Base-by-base conservation (phyloP, 2,888 invertebrate species). In the Slavum lentiscoides region DNA sequence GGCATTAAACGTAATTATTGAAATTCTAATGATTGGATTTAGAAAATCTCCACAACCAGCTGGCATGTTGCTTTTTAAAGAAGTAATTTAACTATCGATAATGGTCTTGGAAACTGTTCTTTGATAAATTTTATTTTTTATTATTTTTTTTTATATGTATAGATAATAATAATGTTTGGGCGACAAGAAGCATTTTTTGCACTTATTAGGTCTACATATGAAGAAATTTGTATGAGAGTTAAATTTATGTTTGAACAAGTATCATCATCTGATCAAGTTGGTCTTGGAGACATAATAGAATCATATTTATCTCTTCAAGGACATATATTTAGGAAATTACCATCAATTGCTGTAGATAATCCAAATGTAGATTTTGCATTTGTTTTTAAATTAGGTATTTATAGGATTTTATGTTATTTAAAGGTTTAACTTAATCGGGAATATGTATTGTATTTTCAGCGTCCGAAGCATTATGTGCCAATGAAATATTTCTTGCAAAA, bases 401-500 rank as follows among this genome's bases (percentile, higher is more conserved):
- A 58, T 64, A 58, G 19, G 21, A 64, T 68, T 30, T 15, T 74
- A 39, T 15, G 13, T 49, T 49, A 49, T 49, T 49, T 13, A 1
- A 49, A 49, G 13, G 15, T 49, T 43, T 49, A 13, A 49, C 15
- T 49, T 49, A 49, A 13, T 53, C 43, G n/a, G 3, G 5, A 61
- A 61, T 19, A 75, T 58, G 0, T 58, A 15, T 74, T 30, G 19
- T 59, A 43, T 49, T 64, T 73, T 21, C 21, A 82, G 82, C 68
- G 75, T 83, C 83, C 55, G 85, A 89, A 82, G 90, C 91, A 82
- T 85, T 92, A 83, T 86, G 87, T 64, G 85, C 92, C 82, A 90
- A 90, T 19, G 92, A 92, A 86, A 86, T 88, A 30, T 88, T 88
- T 69, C 89, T 91, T 1, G 88, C 90, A 13, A 91, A 90, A 85